phyloP scores from a whole-genome alignment of 2,888 invertebrate species.

The Dryocosmus kuriphilus region DNA sequence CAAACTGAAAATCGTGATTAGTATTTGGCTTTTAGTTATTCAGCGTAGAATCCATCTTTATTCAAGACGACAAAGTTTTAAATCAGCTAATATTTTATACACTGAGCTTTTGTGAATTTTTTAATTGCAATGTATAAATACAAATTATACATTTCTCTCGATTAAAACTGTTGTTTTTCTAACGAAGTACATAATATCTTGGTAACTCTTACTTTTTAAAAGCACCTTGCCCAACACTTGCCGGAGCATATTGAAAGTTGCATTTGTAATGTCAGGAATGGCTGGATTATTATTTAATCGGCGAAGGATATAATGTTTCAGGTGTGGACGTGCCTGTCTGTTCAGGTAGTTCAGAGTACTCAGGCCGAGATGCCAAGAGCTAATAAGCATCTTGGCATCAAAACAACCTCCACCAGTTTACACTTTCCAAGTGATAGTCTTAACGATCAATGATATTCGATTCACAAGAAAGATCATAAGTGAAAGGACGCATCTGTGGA shows the following conservation, averaged over 20 bases:
- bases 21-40: no score
- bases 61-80: no score
- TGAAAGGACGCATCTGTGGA: conserved; percentile 40
- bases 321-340: conserved; percentile 32
- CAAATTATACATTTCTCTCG: background rate
- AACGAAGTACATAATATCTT: background rate
- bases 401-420: conserved; percentile 36
- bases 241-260: conserved; percentile 9
- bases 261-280: conserved; percentile 20
- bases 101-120: no score
- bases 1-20: no score
- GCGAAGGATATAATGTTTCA: conserved; percentile 17
- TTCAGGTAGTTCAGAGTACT: conserved; percentile 28
- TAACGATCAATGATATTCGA: conserved; percentile 30
- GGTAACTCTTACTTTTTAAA: background rate
- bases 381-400: conserved; percentile 39
- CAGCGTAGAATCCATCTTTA: no score
- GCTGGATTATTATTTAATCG: conserved; percentile 35
- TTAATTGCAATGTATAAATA: no score
- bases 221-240: background rate
- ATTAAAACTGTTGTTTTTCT: background rate
- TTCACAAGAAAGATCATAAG: conserved; percentile 30
- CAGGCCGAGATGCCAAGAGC: conserved; percentile 20
- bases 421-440: conserved; percentile 38
- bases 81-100: no score